phyloP scores from a whole-genome alignment of 2,888 invertebrate species.

The Seira ritae region DNA sequence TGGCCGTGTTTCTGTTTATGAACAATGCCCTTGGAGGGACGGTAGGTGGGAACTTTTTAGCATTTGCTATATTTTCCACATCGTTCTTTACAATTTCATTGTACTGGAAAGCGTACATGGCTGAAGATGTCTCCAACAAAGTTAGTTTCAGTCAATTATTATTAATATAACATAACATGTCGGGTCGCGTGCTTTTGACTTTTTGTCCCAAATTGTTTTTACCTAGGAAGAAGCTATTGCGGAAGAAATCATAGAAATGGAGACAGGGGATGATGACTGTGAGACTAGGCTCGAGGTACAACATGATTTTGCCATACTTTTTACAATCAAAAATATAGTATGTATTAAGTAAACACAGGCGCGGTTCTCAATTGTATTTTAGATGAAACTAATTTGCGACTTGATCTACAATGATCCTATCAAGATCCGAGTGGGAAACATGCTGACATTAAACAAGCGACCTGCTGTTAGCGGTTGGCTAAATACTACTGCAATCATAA shows the following conservation, averaged over 20 bases:
- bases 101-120: slow-evolving; percentile 19
- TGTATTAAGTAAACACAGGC: background rate
- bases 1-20: slow-evolving; percentile 33
- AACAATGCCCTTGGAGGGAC: background rate
- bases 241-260: slow-evolving; percentile 37
- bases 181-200: no score
- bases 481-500: background rate
- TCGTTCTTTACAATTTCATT: slow-evolving; percentile 10
- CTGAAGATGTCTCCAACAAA: slow-evolving; percentile 14
- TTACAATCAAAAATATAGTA: background rate
- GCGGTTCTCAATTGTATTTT: slow-evolving; percentile 20
- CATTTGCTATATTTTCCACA: background rate
- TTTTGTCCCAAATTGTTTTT: no score
- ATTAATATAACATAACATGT: no score
- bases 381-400: slow-evolving; percentile 52
- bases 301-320: background rate
- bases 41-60: slow-evolving; percentile 12
- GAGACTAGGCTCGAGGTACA: slow-evolving; percentile 35
- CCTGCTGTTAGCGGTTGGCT: slow-evolving; percentile 24
- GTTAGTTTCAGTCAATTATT: no score
- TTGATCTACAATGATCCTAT: slow-evolving; percentile 38
- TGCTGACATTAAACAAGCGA: slow-evolving; percentile 35
- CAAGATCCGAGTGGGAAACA: slow-evolving; percentile 28
- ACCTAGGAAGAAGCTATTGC: slow-evolving; percentile 51
- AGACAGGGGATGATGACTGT: slow-evolving; percentile 28